Percentiles rank a stretch among this genome's conserved stretches.
phyloP scores from a whole-genome alignment of 2,797 vertebrate species.

The Hafferia zeledoni region DNA sequence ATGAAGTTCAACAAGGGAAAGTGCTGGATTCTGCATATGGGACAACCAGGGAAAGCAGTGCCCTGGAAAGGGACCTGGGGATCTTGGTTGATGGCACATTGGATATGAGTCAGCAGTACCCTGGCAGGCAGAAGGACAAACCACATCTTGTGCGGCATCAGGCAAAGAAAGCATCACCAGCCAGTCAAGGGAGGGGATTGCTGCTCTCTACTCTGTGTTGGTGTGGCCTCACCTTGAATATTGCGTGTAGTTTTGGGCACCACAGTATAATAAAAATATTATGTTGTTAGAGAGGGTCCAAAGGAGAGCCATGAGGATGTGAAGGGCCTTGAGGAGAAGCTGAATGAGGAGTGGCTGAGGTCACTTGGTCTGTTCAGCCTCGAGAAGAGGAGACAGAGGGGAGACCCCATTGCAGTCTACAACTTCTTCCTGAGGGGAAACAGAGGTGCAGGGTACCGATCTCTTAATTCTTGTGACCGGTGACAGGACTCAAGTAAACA shows the following conservation, averaged over 20 bases:
- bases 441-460: not conserved
- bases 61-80: not conserved
- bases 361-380: not conserved
- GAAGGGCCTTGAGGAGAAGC: not conserved
- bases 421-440: not conserved
- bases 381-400: not conserved
- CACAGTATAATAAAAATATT: not conserved
- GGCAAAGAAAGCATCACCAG: fast-evolving
- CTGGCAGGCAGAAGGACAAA: not conserved
- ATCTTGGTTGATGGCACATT: fast-evolving
- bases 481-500: not conserved
- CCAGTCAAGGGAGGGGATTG: not conserved
- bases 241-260: not conserved
- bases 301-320: not conserved
- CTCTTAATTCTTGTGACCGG: not conserved
- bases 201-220: not conserved
- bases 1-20: not conserved
- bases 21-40: not conserved
- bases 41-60: not conserved
- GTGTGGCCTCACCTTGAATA: not conserved
- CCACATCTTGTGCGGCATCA: not conserved
- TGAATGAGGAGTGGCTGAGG: not conserved
- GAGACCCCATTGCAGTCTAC: not conserved
- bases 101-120: not conserved
- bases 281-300: not conserved